Percentiles rank a stretch among this genome's conserved stretches.
phyloP scores from a whole-genome alignment of 2,888 invertebrate species.

The Zonitis immaculata region DNA sequence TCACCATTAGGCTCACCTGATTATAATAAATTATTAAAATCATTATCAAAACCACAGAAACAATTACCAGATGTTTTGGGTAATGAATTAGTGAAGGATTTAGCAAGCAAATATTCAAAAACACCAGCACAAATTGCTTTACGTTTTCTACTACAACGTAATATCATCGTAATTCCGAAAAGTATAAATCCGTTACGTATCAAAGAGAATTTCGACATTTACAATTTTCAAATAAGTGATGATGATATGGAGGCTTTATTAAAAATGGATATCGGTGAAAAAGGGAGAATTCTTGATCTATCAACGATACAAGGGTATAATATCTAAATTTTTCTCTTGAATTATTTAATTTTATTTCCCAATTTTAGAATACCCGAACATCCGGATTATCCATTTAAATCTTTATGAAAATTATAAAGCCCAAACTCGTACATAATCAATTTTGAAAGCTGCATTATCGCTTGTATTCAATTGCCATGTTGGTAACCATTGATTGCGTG shows the following conservation, averaged over 20 bases:
- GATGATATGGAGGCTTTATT: neutral
- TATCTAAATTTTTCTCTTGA: neutral
- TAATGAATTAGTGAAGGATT: slow-evolving; percentile 45
- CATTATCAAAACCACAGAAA: slow-evolving; percentile 6
- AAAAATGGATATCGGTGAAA: slow-evolving; percentile 42
- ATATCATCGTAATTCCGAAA: slow-evolving; percentile 72
- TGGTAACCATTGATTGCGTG: slow-evolving; percentile 52
- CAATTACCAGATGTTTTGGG: slow-evolving; percentile 19
- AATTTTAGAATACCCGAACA: neutral
- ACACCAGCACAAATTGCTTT: slow-evolving; percentile 70
- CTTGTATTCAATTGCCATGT: slow-evolving; percentile 52
- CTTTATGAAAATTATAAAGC: slow-evolving; percentile 19
- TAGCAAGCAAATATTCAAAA: slow-evolving; percentile 27
- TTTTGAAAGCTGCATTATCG: slow-evolving; percentile 57
- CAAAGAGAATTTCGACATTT: slow-evolving; percentile 67
- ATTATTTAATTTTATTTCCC: too few relatives aligned
- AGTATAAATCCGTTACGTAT: slow-evolving; percentile 68
- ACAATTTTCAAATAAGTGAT: slow-evolving; percentile 58
- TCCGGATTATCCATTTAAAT: neutral
- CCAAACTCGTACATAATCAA: slow-evolving; percentile 66
- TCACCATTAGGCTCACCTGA: slow-evolving; percentile 49
- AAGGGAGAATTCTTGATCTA: slow-evolving; percentile 51
- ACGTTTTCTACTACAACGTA: slow-evolving; percentile 64
- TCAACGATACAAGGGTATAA: slow-evolving; percentile 6
- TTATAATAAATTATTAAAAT: slow-evolving; percentile 43